Percentiles rank a stretch among this genome's conserved stretches.
phyloP scores from a whole-genome alignment of 1,140 invertebrate genomes.

The Penaeus chinensis region DNA sequence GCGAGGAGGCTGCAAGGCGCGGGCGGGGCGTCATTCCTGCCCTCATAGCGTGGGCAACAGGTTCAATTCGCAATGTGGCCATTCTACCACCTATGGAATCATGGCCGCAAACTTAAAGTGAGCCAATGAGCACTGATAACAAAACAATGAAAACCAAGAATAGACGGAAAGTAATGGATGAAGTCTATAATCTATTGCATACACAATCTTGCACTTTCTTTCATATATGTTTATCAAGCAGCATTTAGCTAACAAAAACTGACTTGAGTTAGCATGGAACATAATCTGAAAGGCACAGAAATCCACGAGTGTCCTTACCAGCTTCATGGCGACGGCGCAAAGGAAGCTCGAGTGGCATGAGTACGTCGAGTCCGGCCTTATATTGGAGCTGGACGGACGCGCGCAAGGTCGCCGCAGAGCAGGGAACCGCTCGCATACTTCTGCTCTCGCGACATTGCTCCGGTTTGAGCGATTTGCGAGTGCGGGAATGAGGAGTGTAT shows the following conservation, averaged over 20 bases:
- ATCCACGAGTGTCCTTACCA: background rate
- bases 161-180: background rate
- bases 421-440: no score
- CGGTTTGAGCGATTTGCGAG: no score
- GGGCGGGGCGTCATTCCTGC: background rate
- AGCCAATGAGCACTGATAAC: background rate
- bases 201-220: no score
- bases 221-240: background rate
- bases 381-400: no score
- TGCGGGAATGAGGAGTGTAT: no score
- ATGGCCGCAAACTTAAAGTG: background rate
- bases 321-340: no score
- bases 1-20: no score
- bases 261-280: background rate
- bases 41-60: background rate
- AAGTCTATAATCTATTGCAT: background rate
- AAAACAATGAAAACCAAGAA: background rate
- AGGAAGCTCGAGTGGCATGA: no score
- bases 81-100: background rate
- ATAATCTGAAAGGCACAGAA: background rate
- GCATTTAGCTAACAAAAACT: background rate
- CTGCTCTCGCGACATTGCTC: no score
- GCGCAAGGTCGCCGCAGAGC: no score
- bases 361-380: no score
- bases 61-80: no score